Conservation (phyloP, 2,797 vertebrate species). For the Gouania willdenowi region DNA sequence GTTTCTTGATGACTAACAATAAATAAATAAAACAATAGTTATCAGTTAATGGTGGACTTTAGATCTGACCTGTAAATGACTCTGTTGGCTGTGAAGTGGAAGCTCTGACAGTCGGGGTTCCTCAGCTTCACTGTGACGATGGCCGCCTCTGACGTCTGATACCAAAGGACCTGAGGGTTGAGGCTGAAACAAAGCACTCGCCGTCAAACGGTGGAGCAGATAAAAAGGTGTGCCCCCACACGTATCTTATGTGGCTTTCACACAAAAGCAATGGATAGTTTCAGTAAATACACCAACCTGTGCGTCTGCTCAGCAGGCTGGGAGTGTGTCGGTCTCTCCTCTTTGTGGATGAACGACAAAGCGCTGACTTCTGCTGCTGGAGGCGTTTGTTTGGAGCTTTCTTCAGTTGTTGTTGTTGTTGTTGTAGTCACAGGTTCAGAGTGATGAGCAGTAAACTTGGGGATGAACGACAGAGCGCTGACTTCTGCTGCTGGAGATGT, state of each 20-base stretch:
- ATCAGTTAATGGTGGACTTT: no score
- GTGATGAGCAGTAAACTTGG: no score
- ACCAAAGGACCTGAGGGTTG: constrained; percentile 73
- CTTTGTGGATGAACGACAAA: no score
- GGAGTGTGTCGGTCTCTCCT: not conserved
- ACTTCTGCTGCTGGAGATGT: not conserved
- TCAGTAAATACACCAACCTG: constrained; percentile 16
- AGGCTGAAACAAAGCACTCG: constrained; percentile 44
- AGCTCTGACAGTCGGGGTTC: constrained; percentile 60
- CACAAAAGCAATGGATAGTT: no score
- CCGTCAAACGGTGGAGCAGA: no score
- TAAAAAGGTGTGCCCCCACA: no score
- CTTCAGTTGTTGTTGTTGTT: no score
- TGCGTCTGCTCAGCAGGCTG: not conserved
- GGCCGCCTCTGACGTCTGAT: constrained; percentile 48
- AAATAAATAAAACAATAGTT: no score
- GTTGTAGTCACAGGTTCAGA: no score
- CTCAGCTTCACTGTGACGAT: constrained; percentile 59
- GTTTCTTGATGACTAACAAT: no score
- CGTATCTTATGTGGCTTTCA: no score
- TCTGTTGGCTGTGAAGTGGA: constrained; percentile 57
- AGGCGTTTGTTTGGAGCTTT: not conserved
- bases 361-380: not conserved
- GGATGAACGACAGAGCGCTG: no score
- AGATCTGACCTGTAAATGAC: constrained; percentile 75